phyloP scores from a whole-genome alignment of 2,888 invertebrate genomes.

The Calliphora vomitoria region DNA sequence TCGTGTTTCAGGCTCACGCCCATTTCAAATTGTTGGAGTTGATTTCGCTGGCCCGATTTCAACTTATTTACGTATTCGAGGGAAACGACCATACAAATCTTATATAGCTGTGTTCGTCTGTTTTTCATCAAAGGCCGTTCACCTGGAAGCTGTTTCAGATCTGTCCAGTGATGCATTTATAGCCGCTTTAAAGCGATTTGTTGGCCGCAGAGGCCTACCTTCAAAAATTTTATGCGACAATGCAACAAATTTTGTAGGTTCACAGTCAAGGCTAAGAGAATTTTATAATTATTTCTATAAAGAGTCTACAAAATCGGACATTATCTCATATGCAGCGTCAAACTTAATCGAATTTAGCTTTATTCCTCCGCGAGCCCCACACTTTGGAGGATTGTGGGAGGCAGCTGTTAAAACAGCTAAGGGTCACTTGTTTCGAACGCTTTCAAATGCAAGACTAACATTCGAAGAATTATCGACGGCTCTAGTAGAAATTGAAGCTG shows the following conservation, averaged over 20 bases:
- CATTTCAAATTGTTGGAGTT: slow-evolving; percentile 38
- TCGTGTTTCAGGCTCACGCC: slow-evolving; percentile 22
- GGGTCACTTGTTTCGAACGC: slow-evolving; percentile 26
- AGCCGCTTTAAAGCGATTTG: slow-evolving; percentile 28
- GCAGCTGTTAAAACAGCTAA: slow-evolving; percentile 63
- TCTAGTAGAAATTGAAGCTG: slow-evolving; percentile 68
- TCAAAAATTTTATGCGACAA: slow-evolving; percentile 57
- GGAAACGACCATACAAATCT: slow-evolving; percentile 51
- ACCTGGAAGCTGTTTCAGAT: slow-evolving; percentile 71
- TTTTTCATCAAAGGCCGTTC: slow-evolving; percentile 60
- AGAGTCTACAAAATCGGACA: background rate
- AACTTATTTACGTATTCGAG: slow-evolving; percentile 51
- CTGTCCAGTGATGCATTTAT: slow-evolving; percentile 66
- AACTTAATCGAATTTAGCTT: slow-evolving; percentile 21
- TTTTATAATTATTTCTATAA: slow-evolving; percentile 26
- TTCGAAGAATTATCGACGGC: slow-evolving; percentile 68
- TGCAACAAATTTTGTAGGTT: slow-evolving; percentile 62
- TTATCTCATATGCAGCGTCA: background rate
- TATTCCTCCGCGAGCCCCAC: slow-evolving; percentile 70
- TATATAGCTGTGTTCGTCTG: slow-evolving; percentile 52
- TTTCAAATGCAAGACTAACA: slow-evolving; percentile 57
- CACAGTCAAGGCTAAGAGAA: slow-evolving; percentile 42
- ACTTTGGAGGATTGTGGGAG: slow-evolving; percentile 69
- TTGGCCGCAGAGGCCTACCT: slow-evolving; percentile 53
- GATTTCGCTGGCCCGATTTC: slow-evolving; percentile 48